Conservation (phyloP, 1,140 invertebrate genomes). For the Nautilus pompilius region DNA sequence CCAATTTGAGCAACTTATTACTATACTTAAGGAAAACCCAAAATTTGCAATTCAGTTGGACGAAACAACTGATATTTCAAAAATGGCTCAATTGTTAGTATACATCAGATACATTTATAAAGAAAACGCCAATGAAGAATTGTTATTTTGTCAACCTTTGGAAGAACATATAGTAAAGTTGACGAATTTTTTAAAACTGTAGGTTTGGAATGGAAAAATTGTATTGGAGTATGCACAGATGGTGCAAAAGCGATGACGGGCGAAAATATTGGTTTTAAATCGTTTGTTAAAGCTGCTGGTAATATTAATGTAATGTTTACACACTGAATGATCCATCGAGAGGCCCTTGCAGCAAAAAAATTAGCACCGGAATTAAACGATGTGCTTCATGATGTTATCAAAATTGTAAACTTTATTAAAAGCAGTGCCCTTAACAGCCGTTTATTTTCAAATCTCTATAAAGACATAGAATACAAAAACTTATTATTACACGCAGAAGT, state of each 20-base stretch:
- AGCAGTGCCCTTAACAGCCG: background rate
- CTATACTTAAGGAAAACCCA: background rate
- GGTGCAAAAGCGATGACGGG: background rate
- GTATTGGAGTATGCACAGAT: background rate
- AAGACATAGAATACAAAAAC: background rate
- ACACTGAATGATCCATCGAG: background rate
- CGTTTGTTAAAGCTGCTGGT: background rate
- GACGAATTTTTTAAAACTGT: too few species aligned
- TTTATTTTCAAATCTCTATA: conserved; percentile 3
- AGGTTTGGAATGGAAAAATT: background rate
- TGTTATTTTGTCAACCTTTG: background rate
- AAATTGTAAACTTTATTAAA: background rate
- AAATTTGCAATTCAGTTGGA: background rate
- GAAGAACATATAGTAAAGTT: too few species aligned
- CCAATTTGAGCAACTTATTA: background rate
- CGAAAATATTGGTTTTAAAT: conserved; percentile 1
- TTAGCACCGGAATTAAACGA: background rate
- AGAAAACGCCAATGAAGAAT: background rate
- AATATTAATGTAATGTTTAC: background rate
- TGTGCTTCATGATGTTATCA: background rate
- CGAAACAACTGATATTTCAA: background rate
- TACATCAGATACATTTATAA: background rate
- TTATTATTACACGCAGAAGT: too few species aligned
- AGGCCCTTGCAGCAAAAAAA: background rate
- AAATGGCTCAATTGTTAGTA: background rate